phyloP scores from a whole-genome alignment of 2,888 invertebrate species.

The Malacosoma neustria region DNA sequence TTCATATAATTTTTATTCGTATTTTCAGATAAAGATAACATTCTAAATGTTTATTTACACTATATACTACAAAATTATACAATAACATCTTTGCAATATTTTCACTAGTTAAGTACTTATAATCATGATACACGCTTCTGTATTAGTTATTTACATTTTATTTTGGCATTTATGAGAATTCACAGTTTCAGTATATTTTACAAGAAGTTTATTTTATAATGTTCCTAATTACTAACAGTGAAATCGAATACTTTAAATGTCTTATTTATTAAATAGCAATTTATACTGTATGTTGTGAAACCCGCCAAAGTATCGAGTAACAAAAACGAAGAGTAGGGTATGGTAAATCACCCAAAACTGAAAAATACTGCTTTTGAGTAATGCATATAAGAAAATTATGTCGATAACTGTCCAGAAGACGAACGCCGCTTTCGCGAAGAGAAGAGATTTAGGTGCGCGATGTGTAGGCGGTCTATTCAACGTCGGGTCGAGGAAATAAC shows the following conservation, averaged over 20 bases:
- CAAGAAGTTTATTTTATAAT: slow-evolving; percentile 2
- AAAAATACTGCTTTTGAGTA: slow-evolving; percentile 54
- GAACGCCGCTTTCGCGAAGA: slow-evolving; percentile 60
- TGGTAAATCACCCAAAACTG: slow-evolving; percentile 73
- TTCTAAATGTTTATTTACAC: no score
- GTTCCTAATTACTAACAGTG: no score
- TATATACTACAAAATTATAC: no score
- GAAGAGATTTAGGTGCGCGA: slow-evolving; percentile 35
- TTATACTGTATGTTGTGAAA: slow-evolving; percentile 76
- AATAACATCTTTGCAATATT: no score
- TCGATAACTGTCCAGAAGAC: slow-evolving; percentile 79
- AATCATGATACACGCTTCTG: no score
- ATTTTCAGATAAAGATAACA: no score
- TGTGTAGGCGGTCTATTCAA: slow-evolving; percentile 32
- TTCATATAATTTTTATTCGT: no score
- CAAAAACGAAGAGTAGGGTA: slow-evolving; percentile 64
- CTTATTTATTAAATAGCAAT: slow-evolving; percentile 27
- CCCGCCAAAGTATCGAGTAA: slow-evolving; percentile 74
- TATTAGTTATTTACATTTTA: slow-evolving; percentile 10
- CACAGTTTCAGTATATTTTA: slow-evolving; percentile 21
- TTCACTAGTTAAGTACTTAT: no score
- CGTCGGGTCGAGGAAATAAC: slow-evolving; percentile 41
- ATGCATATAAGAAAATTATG: slow-evolving; percentile 51
- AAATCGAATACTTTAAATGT: background rate
- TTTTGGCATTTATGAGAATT: slow-evolving; percentile 40